Evolutionary conservation across 2,113 vertebrate genomes (phyloP).

Genomic region (Protomyctophum bolini): DNA sequence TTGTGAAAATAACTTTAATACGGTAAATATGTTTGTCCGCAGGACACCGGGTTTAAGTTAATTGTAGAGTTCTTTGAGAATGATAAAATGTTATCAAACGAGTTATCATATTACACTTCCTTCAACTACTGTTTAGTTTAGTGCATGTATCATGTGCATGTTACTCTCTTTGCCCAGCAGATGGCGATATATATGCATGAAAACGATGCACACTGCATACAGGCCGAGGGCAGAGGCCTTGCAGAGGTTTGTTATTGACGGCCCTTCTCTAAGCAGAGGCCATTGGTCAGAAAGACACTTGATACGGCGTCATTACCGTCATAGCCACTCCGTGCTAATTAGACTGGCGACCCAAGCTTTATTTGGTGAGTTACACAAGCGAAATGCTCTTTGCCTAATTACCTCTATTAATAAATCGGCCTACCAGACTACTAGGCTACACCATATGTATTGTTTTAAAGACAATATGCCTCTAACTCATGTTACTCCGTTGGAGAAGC

Average conservation of each 20-base stretch:
- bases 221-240: constrained; percentile 18
- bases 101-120: background rate
- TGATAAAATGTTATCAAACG: background rate
- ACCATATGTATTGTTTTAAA: background rate
- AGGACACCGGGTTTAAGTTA: background rate
- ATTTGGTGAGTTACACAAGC: background rate
- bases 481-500: background rate
- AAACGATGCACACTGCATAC: background rate
- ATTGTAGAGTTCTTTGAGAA: background rate
- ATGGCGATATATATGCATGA: constrained; percentile 72
- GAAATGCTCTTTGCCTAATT: constrained; percentile 24
- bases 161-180: constrained; percentile 63
- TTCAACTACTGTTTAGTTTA: background rate
- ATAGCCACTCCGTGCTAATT: constrained; percentile 62
- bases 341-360: constrained; percentile 33
- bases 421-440: background rate
- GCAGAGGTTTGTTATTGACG: constrained; percentile 2
- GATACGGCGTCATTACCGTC: constrained; percentile 62
- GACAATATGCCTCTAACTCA: background rate
- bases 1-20: background rate
- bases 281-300: constrained; percentile 60
- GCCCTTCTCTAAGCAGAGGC: constrained; percentile 37
- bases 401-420: constrained; percentile 24
- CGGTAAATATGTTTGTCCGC: background rate
- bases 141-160: background rate